Conservation (phyloP, 2,888 invertebrate species). For the Caenorhabditis sp. region DNA sequence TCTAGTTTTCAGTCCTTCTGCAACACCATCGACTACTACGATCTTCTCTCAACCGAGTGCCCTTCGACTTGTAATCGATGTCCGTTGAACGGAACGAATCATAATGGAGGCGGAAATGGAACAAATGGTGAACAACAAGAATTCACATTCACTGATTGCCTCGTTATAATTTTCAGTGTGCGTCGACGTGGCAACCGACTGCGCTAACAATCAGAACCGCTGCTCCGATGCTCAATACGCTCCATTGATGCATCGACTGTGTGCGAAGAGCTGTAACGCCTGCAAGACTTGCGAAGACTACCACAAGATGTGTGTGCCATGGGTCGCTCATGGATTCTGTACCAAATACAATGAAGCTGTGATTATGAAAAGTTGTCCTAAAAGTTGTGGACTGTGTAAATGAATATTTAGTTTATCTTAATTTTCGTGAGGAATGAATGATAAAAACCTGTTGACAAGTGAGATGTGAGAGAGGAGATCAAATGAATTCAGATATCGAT, state of each 20-base stretch:
- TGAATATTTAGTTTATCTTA: too few species aligned
- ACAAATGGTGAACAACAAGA: too few species aligned
- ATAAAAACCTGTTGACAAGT: too few species aligned
- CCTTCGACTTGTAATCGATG: slow-evolving; percentile 69
- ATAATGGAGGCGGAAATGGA: slow-evolving; percentile 2
- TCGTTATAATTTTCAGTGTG: slow-evolving; percentile 35
- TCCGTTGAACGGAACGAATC: slow-evolving; percentile 44
- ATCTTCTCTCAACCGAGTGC: slow-evolving; percentile 59
- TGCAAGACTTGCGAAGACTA: slow-evolving; percentile 57
- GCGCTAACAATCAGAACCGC: slow-evolving; percentile 18
- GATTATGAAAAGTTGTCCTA: slow-evolving; percentile 45
- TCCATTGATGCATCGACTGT: slow-evolving; percentile 63
- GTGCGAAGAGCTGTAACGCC: slow-evolving; percentile 63
- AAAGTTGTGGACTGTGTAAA: slow-evolving; percentile 55
- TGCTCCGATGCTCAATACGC: slow-evolving; percentile 55
- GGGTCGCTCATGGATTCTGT: slow-evolving; percentile 56
- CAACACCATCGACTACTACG: slow-evolving; percentile 67
- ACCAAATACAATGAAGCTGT: slow-evolving; percentile 39
- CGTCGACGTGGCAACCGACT: slow-evolving; percentile 58
- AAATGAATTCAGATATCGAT: slow-evolving; percentile 21
- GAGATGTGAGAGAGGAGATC: not conserved
- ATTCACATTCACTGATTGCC: not conserved
- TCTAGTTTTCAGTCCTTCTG: slow-evolving; percentile 51
- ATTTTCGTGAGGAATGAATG: too few species aligned
- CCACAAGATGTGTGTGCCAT: slow-evolving; percentile 52